Evolutionary conservation across 2,113 vertebrate species (phyloP), one percentile per base, ranked within the genome.

Genomic region (Spea multiplicata): DNA sequence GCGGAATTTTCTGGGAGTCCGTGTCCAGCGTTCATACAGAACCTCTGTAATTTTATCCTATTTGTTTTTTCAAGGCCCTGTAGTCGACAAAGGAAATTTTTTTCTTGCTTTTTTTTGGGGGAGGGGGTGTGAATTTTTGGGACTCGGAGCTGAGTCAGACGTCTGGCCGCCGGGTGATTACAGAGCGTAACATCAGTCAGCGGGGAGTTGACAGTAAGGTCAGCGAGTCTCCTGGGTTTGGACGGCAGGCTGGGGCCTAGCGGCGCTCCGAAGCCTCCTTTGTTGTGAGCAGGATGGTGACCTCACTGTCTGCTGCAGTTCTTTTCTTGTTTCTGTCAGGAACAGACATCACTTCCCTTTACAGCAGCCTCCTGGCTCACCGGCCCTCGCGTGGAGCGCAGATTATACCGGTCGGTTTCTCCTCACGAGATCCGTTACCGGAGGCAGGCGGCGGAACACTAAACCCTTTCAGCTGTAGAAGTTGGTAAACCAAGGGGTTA

Each of bases 241-340:
- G 59, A 47, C 66, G 59, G 16, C 64, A 57, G 52, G 53, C 65
- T 68, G 50, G 50, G 50, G 61, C 64, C 49, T 65, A 7, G 46
- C 12, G 72, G 57, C 84, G 83, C 45, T 84, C 79, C 81, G 83
- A 78, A 82, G 84, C 81, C 84, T 86, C 86, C 88, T 90, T 93
- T 93, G 89, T 91, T 89, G 82, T 87, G 73, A 55, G 80, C 66
- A 13, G 72, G 81, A 82, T 82, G 83, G 87, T 90, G 90, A 92
- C 88, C 91, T 93, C 91, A 92, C 83, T 86, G 90, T 86, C 84
- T 87, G 83, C 82, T 84, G 75, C 74, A 65, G 62, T 84, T 70
- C 6, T 30, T 14, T 65, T 17, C 65, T 84, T 82, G 82, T 86
- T 83, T 72, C 73, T 84, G 78, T 78, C 57, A 86, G 84, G 84